phyloP scores from a whole-genome alignment of 2,888 invertebrate species.

The Seira ritae region DNA sequence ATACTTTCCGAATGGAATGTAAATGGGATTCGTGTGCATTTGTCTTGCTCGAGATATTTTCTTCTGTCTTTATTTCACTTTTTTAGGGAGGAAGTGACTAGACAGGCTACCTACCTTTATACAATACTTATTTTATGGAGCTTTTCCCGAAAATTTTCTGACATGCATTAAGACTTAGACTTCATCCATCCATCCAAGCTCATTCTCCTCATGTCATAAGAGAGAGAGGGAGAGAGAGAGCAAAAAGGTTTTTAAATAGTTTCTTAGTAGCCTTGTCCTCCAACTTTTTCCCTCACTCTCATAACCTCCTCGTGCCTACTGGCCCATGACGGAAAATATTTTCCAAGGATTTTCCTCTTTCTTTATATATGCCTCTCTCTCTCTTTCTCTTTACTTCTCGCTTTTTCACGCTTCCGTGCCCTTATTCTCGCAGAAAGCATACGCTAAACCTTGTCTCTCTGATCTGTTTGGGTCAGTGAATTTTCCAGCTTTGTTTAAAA shows the following conservation, averaged over 20 bases:
- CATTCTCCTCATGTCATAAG: not conserved
- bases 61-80: not conserved
- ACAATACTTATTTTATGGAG: constrained; percentile 10
- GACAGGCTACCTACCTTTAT: not conserved
- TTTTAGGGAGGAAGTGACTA: constrained; percentile 9
- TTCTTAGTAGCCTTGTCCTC: not conserved
- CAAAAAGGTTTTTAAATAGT: constrained; percentile 18
- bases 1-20: not conserved
- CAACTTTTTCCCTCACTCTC: constrained; percentile 4
- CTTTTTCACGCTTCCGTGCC: not conserved
- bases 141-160: not conserved
- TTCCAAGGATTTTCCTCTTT: constrained; percentile 6
- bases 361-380: not conserved
- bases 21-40: not conserved
- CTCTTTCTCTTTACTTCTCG: not conserved
- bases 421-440: not conserved
- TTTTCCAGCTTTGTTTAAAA: not conserved
- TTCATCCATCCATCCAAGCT: constrained; percentile 14
- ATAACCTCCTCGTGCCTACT: not conserved
- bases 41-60: not conserved
- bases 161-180: not conserved
- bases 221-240: too few species aligned
- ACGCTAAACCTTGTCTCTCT: not conserved
- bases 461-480: not conserved
- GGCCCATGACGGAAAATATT: constrained; percentile 21